phyloP scores from a whole-genome alignment of 92 coral and sea anemone species.

The Paragorgia papillata region DNA sequence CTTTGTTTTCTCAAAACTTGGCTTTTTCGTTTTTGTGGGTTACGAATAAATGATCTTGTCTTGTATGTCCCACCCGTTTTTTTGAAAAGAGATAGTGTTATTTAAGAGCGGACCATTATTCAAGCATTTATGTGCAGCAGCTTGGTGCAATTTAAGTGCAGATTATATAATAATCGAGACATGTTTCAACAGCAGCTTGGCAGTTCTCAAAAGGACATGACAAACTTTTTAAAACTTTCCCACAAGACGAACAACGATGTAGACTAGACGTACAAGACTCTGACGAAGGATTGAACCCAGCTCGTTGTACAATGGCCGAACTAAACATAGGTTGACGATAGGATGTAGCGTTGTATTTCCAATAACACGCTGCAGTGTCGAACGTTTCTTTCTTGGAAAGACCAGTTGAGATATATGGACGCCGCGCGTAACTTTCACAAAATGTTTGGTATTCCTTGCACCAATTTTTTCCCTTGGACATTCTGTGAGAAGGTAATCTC shows the following conservation, averaged over 20 bases:
- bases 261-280: constrained; percentile 10
- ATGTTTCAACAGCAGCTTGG: constrained; percentile 3
- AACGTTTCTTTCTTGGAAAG: constrained; percentile 6
- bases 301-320: constrained; percentile 9
- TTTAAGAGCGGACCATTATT: too few relatives aligned
- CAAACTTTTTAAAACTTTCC: background rate
- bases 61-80: too few relatives aligned
- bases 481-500: constrained; percentile 16
- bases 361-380: constrained; percentile 10
- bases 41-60: too few relatives aligned
- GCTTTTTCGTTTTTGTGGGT: too few relatives aligned
- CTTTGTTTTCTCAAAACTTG: too few relatives aligned
- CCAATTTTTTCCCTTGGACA: constrained; percentile 46
- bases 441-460: constrained; percentile 57
- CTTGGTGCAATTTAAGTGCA: constrained; percentile 26
- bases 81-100: too few relatives aligned
- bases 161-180: constrained; percentile 22
- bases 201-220: constrained; percentile 28
- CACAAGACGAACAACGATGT: background rate
- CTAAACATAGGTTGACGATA: constrained; percentile 12
- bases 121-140: too few relatives aligned
- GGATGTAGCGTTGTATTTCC: constrained; percentile 27
- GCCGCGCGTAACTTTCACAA: constrained; percentile 58
- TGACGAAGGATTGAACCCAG: constrained; percentile 10
- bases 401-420: constrained; percentile 47